These are phyloP conservation scores for Trachelus tabidus DNA, from an alignment of 2,888 invertebrate genomes.

Conservation along the genomic window DNA sequence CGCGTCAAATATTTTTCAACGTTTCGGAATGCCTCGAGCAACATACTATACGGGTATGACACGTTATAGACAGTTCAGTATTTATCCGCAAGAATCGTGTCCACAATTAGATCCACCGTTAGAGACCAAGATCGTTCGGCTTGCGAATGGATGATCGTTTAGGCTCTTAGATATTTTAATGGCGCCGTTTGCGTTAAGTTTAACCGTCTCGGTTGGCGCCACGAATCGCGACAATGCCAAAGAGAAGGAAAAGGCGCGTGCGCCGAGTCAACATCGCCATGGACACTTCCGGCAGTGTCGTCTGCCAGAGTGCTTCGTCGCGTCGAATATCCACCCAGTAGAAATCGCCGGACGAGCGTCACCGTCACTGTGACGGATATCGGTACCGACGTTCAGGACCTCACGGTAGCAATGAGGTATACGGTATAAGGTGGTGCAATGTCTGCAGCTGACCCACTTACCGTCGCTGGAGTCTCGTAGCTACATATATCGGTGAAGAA, in stretches of 20 bases:
- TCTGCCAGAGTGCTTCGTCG: background rate
- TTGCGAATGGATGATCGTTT: background rate
- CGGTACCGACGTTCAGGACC: background rate
- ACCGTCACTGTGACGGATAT: background rate
- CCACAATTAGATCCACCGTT: background rate
- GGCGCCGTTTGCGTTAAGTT: conserved; percentile 52
- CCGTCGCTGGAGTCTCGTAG: conserved; percentile 1
- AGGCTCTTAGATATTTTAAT: conserved; percentile 44
- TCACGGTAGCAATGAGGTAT: background rate
- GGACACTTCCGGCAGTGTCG: background rate
- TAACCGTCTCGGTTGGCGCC: conserved; percentile 48
- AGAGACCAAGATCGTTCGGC: background rate
- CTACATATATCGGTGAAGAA: conserved; percentile 54
- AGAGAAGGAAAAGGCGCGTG: background rate
- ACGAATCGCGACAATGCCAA: conserved; percentile 11
- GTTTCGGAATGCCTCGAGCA: background rate
- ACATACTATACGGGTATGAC: background rate
- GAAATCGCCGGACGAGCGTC: background rate
- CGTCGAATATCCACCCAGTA: background rate
- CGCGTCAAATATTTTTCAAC: background rate
- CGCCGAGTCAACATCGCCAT: background rate
- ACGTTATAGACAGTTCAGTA: background rate
- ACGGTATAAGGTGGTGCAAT: conserved; percentile 48
- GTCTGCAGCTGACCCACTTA: conserved; percentile 53
- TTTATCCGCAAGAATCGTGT: background rate